These are phyloP conservation scores for Caranx melampygus DNA, from an alignment of 2,113 vertebrate species.

Conservation along the genomic window DNA sequence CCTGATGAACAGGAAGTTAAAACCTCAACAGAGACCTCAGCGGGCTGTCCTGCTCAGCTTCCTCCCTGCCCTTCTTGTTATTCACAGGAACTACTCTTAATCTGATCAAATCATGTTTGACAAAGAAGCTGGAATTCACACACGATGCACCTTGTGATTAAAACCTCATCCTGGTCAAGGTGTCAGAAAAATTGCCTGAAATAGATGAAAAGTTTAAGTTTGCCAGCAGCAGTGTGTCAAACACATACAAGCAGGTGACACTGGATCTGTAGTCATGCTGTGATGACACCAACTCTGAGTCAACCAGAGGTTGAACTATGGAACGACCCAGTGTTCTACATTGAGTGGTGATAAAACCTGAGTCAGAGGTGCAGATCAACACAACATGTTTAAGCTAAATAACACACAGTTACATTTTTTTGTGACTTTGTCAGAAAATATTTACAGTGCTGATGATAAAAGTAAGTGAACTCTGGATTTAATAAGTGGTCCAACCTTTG, in stretches of 20 bases:
- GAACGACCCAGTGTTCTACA: not conserved
- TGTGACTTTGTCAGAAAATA: too few relatives aligned
- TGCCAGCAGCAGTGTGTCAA: not conserved
- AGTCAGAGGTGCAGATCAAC: not conserved
- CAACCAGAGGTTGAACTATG: not conserved
- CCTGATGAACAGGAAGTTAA: not conserved
- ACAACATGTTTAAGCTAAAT: too few relatives aligned
- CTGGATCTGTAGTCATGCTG: not conserved
- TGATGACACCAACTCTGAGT: not conserved
- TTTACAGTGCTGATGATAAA: too few relatives aligned
- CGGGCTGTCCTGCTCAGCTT: conserved; percentile 20
- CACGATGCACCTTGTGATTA: conserved; percentile 5
- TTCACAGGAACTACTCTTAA: not conserved
- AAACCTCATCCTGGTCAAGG: not conserved
- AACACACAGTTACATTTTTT: not conserved
- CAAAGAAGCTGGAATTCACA: conserved; percentile 3
- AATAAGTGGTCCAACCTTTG: not conserved
- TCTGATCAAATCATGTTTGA: conserved; percentile 31
- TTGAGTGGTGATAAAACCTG: not conserved
- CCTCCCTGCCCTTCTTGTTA: conserved; percentile 31
- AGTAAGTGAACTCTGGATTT: too few relatives aligned
- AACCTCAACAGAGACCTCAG: conserved; percentile 14
- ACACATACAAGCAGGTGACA: not conserved
- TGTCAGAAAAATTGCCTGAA: not conserved
- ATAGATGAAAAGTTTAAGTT: not conserved